Conservation (phyloP, 2,113 vertebrate species). For the Pelecanoides urinatrix region DNA sequence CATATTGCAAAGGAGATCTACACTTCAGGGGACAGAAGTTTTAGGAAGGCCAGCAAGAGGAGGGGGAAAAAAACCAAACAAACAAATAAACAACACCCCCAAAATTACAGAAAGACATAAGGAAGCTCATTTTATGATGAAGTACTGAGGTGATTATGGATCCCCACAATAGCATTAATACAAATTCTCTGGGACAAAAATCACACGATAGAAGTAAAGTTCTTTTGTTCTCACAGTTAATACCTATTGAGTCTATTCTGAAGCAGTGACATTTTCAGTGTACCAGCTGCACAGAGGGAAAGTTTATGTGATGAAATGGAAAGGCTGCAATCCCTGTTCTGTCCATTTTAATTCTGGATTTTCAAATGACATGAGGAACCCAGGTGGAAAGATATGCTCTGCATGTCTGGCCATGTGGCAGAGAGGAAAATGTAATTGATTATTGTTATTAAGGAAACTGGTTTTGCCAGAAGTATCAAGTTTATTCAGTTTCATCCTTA, state of each 20-base stretch:
- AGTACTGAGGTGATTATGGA: not conserved
- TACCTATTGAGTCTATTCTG: not conserved
- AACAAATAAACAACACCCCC: too few relatives aligned
- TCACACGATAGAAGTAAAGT: not conserved
- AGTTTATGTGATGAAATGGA: slow-evolving; percentile 10
- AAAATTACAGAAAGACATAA: not conserved
- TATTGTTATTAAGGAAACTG: slow-evolving; percentile 48
- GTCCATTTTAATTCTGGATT: slow-evolving; percentile 58
- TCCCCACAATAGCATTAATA: not conserved
- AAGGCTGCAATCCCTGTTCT: slow-evolving; percentile 45
- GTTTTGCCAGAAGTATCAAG: slow-evolving; percentile 38
- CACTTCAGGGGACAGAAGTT: not conserved
- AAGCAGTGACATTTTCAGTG: not conserved
- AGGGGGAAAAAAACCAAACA: too few relatives aligned
- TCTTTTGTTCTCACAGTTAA: not conserved
- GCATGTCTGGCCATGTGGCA: slow-evolving; percentile 15
- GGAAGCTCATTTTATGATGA: not conserved
- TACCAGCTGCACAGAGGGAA: slow-evolving; percentile 8
- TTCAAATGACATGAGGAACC: slow-evolving; percentile 36
- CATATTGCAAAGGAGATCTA: not conserved
- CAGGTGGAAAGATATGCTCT: slow-evolving; percentile 48
- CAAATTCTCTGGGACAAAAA: not conserved
- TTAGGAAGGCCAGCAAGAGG: not conserved
- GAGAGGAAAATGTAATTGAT: slow-evolving; percentile 55
- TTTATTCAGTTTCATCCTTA: slow-evolving; percentile 2